Percentiles rank a stretch among this genome's conserved stretches.
These are phyloP conservation scores for Ricordea florida DNA, from an alignment of 92 coral and sea anemone genomes.

Conservation along the genomic window DNA sequence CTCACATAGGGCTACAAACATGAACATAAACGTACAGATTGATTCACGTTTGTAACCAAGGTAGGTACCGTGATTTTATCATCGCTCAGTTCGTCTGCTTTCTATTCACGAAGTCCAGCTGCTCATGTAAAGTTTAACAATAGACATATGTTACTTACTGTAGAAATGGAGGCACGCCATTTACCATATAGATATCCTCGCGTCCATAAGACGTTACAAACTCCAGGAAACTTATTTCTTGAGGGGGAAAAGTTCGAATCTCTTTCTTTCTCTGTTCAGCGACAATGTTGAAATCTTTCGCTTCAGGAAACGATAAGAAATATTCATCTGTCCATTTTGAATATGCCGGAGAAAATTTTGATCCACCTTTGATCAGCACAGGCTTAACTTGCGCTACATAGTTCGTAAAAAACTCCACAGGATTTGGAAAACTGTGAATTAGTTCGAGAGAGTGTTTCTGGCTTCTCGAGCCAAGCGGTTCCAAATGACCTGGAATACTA, in stretches of 20 bases:
- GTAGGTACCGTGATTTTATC: too few relatives aligned
- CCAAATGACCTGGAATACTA: constrained; percentile 72
- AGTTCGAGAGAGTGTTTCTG: constrained; percentile 57
- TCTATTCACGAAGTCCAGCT: too few relatives aligned
- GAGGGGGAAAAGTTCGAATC: constrained; percentile 75
- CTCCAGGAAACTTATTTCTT: constrained; percentile 68
- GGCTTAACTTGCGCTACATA: constrained; percentile 77
- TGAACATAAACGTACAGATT: too few relatives aligned
- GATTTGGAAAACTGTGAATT: constrained; percentile 66
- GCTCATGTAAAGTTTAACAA: too few relatives aligned
- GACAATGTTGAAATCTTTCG: constrained; percentile 51
- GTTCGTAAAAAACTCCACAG: constrained; percentile 74
- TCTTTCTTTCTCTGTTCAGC: constrained; percentile 97
- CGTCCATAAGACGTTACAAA: constrained; percentile 70
- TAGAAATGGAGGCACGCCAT: constrained; percentile 87
- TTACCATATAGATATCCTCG: constrained; percentile 93
- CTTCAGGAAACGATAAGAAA: constrained; percentile 71
- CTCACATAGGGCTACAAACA: too few relatives aligned
- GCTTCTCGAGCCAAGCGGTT: constrained; percentile 81
- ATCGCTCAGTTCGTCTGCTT: too few relatives aligned
- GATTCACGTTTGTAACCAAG: too few relatives aligned
- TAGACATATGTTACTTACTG: constrained; percentile 79
- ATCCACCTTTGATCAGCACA: constrained; percentile 86
- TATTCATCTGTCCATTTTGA: constrained; percentile 87
- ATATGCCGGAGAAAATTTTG: constrained; percentile 87